Percentiles rank a stretch among this genome's conserved stretches.
Conservation (phyloP, 2,797 vertebrate species). For the Dicrostonyx torquatus region DNA sequence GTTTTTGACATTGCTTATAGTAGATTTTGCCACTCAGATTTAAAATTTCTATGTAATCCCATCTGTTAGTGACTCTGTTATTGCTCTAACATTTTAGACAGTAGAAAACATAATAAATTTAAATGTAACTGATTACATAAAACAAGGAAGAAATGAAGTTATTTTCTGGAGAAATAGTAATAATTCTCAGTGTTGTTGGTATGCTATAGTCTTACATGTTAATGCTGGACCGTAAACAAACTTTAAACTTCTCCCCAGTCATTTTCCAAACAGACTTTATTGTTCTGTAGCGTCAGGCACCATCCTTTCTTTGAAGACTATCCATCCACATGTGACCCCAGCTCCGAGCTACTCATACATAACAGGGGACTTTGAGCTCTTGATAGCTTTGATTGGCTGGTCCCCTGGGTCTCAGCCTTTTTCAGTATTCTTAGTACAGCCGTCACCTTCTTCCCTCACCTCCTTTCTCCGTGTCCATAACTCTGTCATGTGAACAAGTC, state of each 20-base stretch:
- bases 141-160: neutral
- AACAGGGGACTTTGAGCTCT: neutral
- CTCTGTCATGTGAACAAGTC: neutral
- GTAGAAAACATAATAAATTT: slow-evolving; percentile 22
- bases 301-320: neutral
- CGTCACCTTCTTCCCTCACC: neutral
- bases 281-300: neutral
- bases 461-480: neutral
- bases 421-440: neutral
- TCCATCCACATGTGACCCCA: neutral
- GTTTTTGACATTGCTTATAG: neutral
- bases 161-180: neutral
- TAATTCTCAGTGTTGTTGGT: neutral
- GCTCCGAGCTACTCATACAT: neutral
- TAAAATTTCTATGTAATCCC: neutral
- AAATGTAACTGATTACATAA: neutral
- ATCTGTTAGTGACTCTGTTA: slow-evolving; percentile 23
- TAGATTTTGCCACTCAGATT: neutral
- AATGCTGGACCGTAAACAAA: neutral
- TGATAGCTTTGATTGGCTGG: neutral
- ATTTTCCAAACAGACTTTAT: neutral
- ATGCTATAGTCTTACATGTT: neutral
- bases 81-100: neutral
- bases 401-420: neutral
- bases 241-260: slow-evolving; percentile 9